Evolutionary conservation across 2,888 invertebrate genomes (phyloP), one percentile per base, ranked within the genome.

Genomic region (Orthonychiurus folsomi): DNA sequence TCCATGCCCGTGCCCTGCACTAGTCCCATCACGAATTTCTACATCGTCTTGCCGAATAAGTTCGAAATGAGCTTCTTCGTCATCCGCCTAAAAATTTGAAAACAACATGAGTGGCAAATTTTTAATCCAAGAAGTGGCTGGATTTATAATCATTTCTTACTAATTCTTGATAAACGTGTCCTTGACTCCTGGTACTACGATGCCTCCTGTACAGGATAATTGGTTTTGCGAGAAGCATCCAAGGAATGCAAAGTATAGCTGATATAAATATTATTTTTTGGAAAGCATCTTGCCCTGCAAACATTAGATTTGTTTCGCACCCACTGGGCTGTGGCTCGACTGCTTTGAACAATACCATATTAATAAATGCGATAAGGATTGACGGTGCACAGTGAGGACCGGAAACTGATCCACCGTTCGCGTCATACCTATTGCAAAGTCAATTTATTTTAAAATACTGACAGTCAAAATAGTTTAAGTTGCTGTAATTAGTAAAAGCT

Each of bases 331-430:
- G 15, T 23, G 54, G 59, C n/a, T 74, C 72, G 1, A 73, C 74
- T 56, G 77, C 76, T 76, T 90, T 94, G 77, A 92, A 86, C 75
- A 99, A 81, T 74, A 97, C 90, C 97, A 99, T 99, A 81, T 97
- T 96, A 80, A 99, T 99, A 78, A 97, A 93, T 24, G 93, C 93
- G 75, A 99, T 95, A 64, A 99, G 84, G 77, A 99, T 89, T 0
- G 93, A 94, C 0, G 99, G 99, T 18, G 99, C 97, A 78, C 92
- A 93, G 48, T 67, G 66, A 18, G 66, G 61, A 26, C 66, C 66
- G 47, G 37, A 37, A 27, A 2, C 57, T 48, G 56, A 2, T 48
- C 64, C 67, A 54, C 56, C 54, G 53, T 24, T 47, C 2, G 54
- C 37, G 28, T 50, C 59, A 55, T 21, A 60, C 53, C 53, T 27